Evolutionary conservation across 2,797 vertebrate genomes (phyloP).

Genomic region (Cryptoblepharus egeriae): DNA sequence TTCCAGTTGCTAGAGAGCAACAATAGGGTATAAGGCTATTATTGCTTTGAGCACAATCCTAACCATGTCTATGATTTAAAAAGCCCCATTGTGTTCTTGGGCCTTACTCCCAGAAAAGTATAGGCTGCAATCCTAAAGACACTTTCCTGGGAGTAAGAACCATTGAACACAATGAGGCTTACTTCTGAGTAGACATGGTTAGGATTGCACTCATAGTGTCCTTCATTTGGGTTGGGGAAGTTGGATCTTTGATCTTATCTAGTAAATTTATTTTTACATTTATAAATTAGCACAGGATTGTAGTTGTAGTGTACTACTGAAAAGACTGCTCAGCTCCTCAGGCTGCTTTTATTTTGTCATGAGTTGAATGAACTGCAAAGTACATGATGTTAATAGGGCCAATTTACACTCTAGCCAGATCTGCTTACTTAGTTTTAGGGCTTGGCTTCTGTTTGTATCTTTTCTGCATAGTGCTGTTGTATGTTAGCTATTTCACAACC

Average conservation of each 20-base stretch:
- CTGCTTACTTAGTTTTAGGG: not conserved
- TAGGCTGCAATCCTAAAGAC: no score
- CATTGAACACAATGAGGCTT: no score
- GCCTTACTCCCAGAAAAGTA: no score
- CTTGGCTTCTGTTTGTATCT: not conserved
- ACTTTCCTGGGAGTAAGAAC: no score
- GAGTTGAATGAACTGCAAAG: constrained; percentile 3
- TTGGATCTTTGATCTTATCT: not conserved
- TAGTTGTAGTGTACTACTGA: not conserved
- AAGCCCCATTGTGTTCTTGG: no score
- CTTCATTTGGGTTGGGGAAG: not conserved
- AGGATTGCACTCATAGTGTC: no score
- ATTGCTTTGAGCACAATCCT: no score
- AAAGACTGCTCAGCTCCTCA: not conserved
- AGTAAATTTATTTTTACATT: not conserved
- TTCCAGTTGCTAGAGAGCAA: not conserved
- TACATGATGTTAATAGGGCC: not conserved
- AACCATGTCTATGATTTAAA: no score
- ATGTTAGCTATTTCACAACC: accelerated
- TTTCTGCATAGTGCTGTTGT: not conserved
- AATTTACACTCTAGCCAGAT: not conserved
- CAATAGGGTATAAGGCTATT: not conserved
- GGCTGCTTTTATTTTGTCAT: not conserved
- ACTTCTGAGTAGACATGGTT: no score
- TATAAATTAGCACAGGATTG: not conserved